These are phyloP conservation scores for Leptobrachium ailaonicum DNA, from an alignment of 2,113 vertebrate species.

Conservation along the genomic window DNA sequence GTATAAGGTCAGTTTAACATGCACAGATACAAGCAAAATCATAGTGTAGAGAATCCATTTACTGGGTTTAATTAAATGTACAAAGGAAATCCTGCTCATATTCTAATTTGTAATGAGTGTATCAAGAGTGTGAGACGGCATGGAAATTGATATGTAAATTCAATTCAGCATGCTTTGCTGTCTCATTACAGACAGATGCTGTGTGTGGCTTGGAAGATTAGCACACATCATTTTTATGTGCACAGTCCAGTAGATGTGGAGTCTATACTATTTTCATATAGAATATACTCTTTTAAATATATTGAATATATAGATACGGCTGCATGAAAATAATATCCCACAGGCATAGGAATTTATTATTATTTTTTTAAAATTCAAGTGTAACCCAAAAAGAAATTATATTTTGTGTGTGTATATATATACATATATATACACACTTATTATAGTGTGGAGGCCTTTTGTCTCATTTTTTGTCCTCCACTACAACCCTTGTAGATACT, in stretches of 20 bases:
- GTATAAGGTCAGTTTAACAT: slow-evolving; percentile 38
- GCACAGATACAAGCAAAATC: slow-evolving; percentile 32
- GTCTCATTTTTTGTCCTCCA: too few relatives aligned
- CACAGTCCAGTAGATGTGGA: slow-evolving; percentile 14
- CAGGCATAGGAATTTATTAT: too few relatives aligned
- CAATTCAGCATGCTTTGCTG: slow-evolving; percentile 34
- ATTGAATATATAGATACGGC: too few relatives aligned
- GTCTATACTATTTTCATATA: neutral
- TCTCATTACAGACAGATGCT: slow-evolving; percentile 17
- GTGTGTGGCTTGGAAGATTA: neutral
- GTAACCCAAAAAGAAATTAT: too few relatives aligned
- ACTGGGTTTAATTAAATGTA: slow-evolving; percentile 44
- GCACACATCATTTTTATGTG: slow-evolving; percentile 25
- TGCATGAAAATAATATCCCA: too few relatives aligned
- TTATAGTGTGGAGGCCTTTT: too few relatives aligned
- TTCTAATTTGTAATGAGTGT: slow-evolving; percentile 46
- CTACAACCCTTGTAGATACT: too few relatives aligned
- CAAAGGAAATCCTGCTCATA: slow-evolving; percentile 42
- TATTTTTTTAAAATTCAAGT: too few relatives aligned
- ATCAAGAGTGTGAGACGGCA: slow-evolving; percentile 28
- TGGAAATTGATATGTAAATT: slow-evolving; percentile 47
- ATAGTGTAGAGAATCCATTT: slow-evolving; percentile 41
- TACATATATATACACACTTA: too few relatives aligned
- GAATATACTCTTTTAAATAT: too few relatives aligned
- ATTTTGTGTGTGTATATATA: too few relatives aligned